A percentile compares a stretch with the other conserved stretches of the same genome.
These are phyloP conservation scores for Eleginops maclovinus DNA, from an alignment of 2,113 vertebrate species.

Conservation along the genomic window DNA sequence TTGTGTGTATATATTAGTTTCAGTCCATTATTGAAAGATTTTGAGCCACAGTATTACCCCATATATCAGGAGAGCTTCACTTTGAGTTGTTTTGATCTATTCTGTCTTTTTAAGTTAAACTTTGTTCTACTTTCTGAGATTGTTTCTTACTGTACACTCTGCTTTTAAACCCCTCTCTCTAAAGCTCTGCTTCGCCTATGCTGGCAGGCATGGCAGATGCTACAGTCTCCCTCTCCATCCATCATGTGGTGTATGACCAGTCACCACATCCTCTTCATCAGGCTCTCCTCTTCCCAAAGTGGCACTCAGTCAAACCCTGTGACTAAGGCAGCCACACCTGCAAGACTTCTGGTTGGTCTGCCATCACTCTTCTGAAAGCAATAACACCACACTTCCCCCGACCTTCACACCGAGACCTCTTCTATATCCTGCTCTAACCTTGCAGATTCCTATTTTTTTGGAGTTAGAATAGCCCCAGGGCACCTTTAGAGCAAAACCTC, in stretches of 20 bases:
- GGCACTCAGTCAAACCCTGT: constrained; percentile 51
- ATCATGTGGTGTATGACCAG: constrained; percentile 57
- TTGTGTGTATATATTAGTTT: neutral
- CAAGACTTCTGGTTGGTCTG: constrained; percentile 44
- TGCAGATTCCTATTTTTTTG: constrained; percentile 47
- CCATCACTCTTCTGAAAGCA: constrained; percentile 55
- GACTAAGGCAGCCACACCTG: constrained; percentile 32
- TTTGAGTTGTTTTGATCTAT: neutral
- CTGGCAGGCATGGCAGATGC: constrained; percentile 22
- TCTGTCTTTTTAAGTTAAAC: constrained; percentile 6
- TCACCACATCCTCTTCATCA: constrained; percentile 60
- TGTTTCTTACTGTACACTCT: constrained; percentile 28
- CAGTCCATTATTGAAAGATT: neutral
- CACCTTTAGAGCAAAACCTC: constrained; percentile 16
- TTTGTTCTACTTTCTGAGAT: constrained; percentile 23
- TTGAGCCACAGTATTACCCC: neutral
- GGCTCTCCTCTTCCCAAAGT: constrained; percentile 31
- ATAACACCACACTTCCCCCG: neutral
- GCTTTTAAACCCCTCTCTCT: constrained; percentile 41
- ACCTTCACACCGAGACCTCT: neutral
- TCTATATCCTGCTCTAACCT: constrained; percentile 39
- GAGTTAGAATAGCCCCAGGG: constrained; percentile 51
- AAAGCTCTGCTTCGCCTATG: constrained; percentile 34
- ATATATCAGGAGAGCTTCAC: neutral
- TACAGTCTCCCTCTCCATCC: constrained; percentile 32